Percentiles rank a stretch among this genome's conserved stretches.
These are phyloP conservation scores for Caretta caretta DNA, from an alignment of 2,113 vertebrate genomes.

Conservation along the genomic window DNA sequence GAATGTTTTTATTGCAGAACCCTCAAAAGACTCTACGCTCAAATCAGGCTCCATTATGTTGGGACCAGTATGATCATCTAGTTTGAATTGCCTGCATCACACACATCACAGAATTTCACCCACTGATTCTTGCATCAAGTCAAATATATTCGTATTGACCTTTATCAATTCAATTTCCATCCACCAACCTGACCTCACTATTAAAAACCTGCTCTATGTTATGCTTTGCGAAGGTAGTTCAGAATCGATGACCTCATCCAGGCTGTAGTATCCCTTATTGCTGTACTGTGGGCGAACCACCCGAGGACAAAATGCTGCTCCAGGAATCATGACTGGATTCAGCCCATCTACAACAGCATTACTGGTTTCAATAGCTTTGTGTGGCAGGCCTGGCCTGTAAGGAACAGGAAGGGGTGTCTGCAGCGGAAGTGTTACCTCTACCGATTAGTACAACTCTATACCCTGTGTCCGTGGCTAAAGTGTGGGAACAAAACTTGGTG, in stretches of 20 bases:
- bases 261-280: neutral
- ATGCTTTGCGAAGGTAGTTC: neutral
- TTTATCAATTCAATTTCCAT: neutral
- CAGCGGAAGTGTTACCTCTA: neutral
- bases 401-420: no score
- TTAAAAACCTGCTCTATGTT: no score
- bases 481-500: no score
- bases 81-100: neutral
- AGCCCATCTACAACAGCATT: no score
- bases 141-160: neutral
- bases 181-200: no score
- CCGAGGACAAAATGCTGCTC: neutral
- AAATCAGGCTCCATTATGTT: no score
- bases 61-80: neutral
- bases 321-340: neutral
- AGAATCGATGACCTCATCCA: neutral
- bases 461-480: no score
- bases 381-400: no score
- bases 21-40: no score
- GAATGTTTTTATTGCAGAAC: neutral
- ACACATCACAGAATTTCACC: neutral
- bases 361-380: no score
- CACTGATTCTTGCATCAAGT: neutral
- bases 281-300: neutral
- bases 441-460: neutral